These are phyloP conservation scores for Epinephelus fuscoguttatus DNA, from an alignment of 2,113 vertebrate species.

Conservation along the genomic window DNA sequence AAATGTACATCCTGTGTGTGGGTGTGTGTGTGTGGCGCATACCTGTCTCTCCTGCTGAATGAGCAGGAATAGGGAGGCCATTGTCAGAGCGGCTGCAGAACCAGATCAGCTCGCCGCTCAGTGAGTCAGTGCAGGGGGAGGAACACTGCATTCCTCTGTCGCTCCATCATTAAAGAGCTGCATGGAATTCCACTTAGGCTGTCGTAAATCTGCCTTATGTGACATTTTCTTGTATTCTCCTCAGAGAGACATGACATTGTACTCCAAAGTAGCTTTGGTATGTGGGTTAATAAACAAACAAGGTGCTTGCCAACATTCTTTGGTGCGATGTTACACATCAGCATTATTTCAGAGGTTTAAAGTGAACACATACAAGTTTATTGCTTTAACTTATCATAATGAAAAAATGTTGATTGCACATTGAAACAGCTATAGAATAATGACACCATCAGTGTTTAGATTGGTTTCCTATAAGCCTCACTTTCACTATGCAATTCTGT, in stretches of 20 bases:
- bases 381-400: no score
- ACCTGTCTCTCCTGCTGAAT: slow-evolving; percentile 55
- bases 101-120: slow-evolving; percentile 34
- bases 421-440: no score
- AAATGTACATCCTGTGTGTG: not conserved
- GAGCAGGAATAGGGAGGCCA: slow-evolving; percentile 50
- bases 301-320: not conserved
- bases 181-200: not conserved
- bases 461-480: no score
- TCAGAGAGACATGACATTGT: not conserved
- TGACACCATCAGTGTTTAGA: no score
- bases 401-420: no score
- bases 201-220: not conserved
- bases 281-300: not conserved
- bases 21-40: slow-evolving; percentile 9
- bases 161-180: not conserved
- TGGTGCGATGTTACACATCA: not conserved
- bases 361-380: no score
- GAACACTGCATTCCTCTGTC: slow-evolving; percentile 21
- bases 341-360: not conserved
- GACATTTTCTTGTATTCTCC: not conserved
- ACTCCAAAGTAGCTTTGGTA: not conserved
- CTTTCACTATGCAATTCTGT: no score
- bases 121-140: slow-evolving; percentile 15
- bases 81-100: slow-evolving; percentile 54